Conservation (phyloP, 2,888 invertebrate genomes). For the Sarcophaga caerulescens region DNA sequence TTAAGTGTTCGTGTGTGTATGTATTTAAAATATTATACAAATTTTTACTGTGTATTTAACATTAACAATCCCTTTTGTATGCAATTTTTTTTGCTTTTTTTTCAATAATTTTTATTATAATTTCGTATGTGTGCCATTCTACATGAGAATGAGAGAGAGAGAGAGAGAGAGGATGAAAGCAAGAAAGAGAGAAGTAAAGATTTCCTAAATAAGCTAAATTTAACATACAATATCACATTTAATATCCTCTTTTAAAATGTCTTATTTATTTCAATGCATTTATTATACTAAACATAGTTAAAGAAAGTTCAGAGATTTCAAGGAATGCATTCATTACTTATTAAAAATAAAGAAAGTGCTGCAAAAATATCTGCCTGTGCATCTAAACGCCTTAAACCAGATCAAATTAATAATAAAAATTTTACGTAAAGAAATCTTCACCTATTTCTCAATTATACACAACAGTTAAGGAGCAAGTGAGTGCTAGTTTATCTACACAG, state of each 20-base stretch:
- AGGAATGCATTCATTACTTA: conserved; percentile 3
- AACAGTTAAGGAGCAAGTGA: no score
- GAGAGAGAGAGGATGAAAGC: no score
- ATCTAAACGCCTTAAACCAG: no score
- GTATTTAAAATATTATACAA: background rate
- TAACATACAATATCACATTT: conserved; percentile 39
- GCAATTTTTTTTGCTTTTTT: background rate
- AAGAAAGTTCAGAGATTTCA: background rate
- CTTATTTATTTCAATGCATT: conserved; percentile 36
- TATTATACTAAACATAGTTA: conserved; percentile 26
- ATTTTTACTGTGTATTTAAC: conserved; percentile 10
- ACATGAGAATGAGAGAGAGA: background rate
- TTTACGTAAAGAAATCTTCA: no score
- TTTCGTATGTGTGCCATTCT: conserved; percentile 29
- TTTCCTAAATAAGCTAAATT: conserved; percentile 57
- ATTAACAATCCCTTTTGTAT: conserved; percentile 55
- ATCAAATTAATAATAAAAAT: no score
- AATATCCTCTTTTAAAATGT: conserved; percentile 41
- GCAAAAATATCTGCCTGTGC: no score
- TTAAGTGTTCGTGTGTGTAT: background rate
- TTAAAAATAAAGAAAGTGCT: no score
- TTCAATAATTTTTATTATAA: background rate
- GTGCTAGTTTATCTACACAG: no score
- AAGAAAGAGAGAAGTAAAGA: conserved; percentile 3
- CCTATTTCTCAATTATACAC: no score